Conservation (phyloP, 2,797 vertebrate species). For the Chiloscyllium punctatum region DNA sequence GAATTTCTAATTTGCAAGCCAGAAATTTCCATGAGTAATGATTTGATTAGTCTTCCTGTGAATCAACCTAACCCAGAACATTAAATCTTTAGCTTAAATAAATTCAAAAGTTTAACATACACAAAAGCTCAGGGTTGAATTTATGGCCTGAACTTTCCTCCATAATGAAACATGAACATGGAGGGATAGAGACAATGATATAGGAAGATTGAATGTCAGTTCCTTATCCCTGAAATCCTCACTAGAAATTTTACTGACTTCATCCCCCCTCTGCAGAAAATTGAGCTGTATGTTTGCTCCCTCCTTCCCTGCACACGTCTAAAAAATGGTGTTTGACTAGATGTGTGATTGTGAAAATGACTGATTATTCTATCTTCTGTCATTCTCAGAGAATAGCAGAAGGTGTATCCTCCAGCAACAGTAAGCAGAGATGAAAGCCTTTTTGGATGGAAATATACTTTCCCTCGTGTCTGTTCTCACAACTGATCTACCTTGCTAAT, state of each 20-base stretch:
- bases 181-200: neutral
- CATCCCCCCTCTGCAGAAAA: neutral
- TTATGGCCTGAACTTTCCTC: neutral
- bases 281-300: no score
- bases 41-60: neutral
- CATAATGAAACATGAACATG: neutral
- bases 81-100: neutral
- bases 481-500: neutral
- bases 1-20: neutral
- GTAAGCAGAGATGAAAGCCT: neutral
- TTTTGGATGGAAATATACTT: neutral
- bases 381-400: neutral
- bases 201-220: neutral
- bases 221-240: neutral
- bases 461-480: neutral
- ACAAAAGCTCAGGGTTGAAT: neutral
- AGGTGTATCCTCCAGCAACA: neutral
- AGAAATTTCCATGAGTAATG: neutral
- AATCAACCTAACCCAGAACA: neutral
- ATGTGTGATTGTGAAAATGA: neutral
- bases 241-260: neutral
- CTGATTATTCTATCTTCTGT: neutral
- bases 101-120: neutral
- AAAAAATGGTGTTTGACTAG: neutral
- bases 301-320: neutral